Evolutionary conservation across 2,113 vertebrate genomes (phyloP).

Genomic region (Catharus bicknelli): DNA sequence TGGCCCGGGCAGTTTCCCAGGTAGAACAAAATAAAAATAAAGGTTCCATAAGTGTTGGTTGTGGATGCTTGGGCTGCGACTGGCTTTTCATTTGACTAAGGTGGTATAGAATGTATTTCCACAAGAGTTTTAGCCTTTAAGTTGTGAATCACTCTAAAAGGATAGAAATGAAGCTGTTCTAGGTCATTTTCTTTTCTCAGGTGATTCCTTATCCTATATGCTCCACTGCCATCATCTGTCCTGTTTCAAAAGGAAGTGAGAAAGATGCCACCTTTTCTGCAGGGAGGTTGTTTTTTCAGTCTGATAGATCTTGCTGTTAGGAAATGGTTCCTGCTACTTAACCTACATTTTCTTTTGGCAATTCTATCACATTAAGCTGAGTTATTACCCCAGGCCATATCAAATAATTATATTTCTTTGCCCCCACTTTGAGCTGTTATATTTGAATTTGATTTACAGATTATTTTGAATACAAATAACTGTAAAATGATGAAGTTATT

Average conservation of each 20-base stretch:
- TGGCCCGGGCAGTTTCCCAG: background rate
- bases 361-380: constrained; percentile 3
- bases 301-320: background rate
- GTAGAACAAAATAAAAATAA: background rate
- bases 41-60: rapidly evolving
- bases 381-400: background rate
- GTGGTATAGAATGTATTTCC: background rate
- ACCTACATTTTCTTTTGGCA: constrained; percentile 3
- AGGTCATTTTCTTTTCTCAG: background rate
- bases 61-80: rapidly evolving
- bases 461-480: constrained; percentile 53
- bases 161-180: background rate
- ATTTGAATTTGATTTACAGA: constrained; percentile 44
- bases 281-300: background rate
- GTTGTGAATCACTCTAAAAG: background rate
- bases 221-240: background rate
- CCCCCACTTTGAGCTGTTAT: background rate
- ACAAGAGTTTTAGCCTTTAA: background rate
- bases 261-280: background rate
- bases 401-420: constrained; percentile 44
- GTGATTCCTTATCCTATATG: background rate
- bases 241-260: background rate
- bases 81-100: background rate
- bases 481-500: constrained; percentile 45
- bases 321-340: constrained; percentile 24